Percentiles rank a stretch among this genome's conserved stretches.
phyloP scores from a whole-genome alignment of 2,888 invertebrate genomes.

The Erebia epiphron region DNA sequence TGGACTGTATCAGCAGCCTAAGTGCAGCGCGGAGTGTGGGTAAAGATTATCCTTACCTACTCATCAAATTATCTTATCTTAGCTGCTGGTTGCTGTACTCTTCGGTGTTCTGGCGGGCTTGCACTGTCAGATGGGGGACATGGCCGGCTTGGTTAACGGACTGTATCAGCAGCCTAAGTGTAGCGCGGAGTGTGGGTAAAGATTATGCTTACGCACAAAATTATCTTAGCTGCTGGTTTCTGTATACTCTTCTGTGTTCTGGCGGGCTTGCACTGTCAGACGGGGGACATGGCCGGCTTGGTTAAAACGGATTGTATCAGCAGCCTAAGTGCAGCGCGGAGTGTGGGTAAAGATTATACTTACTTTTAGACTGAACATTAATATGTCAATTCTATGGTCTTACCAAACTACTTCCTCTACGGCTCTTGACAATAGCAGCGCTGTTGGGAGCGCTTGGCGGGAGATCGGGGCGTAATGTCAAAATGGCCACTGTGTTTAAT shows the following conservation, averaged over 20 bases:
- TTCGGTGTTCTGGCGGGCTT: slow-evolving; percentile 55
- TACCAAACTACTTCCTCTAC: too few relatives aligned
- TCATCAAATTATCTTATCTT: too few relatives aligned
- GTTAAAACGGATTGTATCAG: slow-evolving; percentile 42
- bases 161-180: slow-evolving; percentile 56
- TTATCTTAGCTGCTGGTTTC: slow-evolving; percentile 59
- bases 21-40: slow-evolving; percentile 62
- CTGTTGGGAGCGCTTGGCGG: too few relatives aligned
- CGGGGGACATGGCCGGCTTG: slow-evolving; percentile 50
- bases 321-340: slow-evolving; percentile 59
- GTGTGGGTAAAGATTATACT: slow-evolving; percentile 49
- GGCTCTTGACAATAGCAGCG: too few relatives aligned
- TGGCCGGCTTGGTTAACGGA: slow-evolving; percentile 49
- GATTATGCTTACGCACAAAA: too few relatives aligned
- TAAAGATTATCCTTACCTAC: background rate
- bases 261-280: slow-evolving; percentile 54
- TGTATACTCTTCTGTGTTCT: slow-evolving; percentile 54
- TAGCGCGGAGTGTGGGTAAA: slow-evolving; percentile 56
- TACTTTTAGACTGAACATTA: too few relatives aligned
- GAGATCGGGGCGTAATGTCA: too few relatives aligned
- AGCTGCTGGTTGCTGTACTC: slow-evolving; percentile 55
- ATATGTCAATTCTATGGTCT: too few relatives aligned
- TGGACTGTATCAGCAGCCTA: slow-evolving; percentile 50
- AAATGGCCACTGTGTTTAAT: too few relatives aligned
- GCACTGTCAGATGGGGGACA: slow-evolving; percentile 51